These are phyloP conservation scores for Malaclemys terrapin DNA, from an alignment of 2,113 vertebrate genomes.

Conservation along the genomic window DNA sequence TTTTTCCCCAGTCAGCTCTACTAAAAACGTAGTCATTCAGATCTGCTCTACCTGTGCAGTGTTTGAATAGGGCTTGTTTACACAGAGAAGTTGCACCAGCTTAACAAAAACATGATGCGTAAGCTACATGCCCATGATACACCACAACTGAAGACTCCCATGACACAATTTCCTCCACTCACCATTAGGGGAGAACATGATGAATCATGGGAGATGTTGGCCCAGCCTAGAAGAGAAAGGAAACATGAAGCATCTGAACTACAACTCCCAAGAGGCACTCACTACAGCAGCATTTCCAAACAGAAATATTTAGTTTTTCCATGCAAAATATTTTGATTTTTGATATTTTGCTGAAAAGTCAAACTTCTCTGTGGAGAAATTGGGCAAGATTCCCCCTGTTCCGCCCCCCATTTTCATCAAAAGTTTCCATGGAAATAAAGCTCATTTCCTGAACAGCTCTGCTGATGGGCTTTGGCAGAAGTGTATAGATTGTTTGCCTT, in stretches of 20 bases:
- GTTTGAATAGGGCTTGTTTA: background rate
- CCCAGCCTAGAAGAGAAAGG: background rate
- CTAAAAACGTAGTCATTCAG: no score
- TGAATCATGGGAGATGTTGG: background rate
- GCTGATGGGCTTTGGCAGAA: background rate
- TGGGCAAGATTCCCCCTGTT: rapidly evolving
- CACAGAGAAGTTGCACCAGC: background rate
- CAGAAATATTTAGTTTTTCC: background rate
- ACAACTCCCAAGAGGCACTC: background rate
- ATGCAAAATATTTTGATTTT: background rate
- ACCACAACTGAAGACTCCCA: background rate
- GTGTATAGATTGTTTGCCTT: background rate
- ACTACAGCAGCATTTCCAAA: background rate
- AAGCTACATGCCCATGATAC: background rate
- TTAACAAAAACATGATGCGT: background rate
- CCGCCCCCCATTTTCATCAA: background rate
- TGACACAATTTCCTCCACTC: background rate
- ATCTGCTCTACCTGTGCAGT: no score
- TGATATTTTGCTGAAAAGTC: background rate
- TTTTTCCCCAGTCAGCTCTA: no score
- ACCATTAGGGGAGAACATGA: background rate
- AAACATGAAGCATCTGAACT: background rate
- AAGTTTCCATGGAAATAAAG: background rate
- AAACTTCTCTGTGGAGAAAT: background rate
- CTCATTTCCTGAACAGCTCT: background rate